These are phyloP conservation scores for Cetonia aurata DNA, from an alignment of 2,888 invertebrate species.

Conservation along the genomic window DNA sequence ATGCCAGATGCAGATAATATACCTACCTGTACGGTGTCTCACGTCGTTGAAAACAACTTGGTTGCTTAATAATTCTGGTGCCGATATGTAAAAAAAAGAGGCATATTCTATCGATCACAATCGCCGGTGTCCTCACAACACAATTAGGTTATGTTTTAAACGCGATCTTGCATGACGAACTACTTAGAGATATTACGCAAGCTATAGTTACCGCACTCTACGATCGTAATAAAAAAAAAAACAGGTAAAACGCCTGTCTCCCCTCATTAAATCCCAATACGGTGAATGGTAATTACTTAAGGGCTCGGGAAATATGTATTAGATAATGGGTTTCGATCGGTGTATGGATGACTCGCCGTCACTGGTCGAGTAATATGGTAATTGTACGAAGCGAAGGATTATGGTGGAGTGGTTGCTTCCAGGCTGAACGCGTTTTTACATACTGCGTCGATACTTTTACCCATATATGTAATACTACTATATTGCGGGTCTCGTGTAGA, in stretches of 20 bases:
- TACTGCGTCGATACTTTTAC: too few relatives aligned
- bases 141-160: not conserved
- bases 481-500: too few relatives aligned
- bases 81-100: too few relatives aligned
- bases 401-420: constrained; percentile 53
- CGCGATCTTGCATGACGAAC: constrained; percentile 14
- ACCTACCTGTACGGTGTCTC: too few relatives aligned
- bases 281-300: constrained; percentile 16
- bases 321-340: constrained; percentile 21
- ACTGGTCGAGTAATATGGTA: constrained; percentile 14
- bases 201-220: not conserved
- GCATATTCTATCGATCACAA: too few relatives aligned
- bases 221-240: not conserved
- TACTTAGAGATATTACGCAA: constrained; percentile 26
- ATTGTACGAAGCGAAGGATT: constrained; percentile 52
- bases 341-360: not conserved
- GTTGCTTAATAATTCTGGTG: too few relatives aligned
- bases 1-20: too few relatives aligned
- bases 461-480: too few relatives aligned
- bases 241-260: not conserved
- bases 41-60: too few relatives aligned
- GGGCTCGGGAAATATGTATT: constrained; percentile 14
- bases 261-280: constrained; percentile 19
- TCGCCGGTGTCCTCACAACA: too few relatives aligned
- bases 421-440: too few relatives aligned